Conservation (phyloP, 2,888 invertebrate species). For the Calameuta idolon region DNA sequence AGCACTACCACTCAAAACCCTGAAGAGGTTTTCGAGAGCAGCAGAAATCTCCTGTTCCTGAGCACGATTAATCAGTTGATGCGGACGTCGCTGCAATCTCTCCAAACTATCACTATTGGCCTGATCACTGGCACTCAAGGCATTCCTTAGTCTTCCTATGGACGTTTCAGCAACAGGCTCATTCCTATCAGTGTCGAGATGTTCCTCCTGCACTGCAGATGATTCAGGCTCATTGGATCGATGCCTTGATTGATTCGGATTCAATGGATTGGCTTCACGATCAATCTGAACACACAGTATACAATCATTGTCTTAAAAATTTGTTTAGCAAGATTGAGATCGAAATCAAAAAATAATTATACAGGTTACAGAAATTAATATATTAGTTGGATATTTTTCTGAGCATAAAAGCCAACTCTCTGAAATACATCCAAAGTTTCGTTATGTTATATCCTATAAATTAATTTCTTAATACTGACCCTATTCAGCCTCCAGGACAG, state of each 20-base stretch:
- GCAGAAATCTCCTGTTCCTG: conserved; percentile 26
- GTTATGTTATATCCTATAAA: conserved; percentile 6
- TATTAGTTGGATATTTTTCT: background rate
- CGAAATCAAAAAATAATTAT: background rate
- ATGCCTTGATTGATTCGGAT: conserved; percentile 18
- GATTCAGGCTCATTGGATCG: conserved; percentile 11
- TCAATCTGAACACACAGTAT: conserved; percentile 70
- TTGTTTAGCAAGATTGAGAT: background rate
- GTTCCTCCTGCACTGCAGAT: background rate
- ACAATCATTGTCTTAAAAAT: background rate
- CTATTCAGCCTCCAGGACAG: conserved; percentile 67
- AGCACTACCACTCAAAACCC: conserved; percentile 35
- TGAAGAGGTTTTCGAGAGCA: conserved; percentile 33
- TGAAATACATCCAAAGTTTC: conserved; percentile 9
- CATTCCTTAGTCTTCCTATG: conserved; percentile 38
- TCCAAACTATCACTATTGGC: conserved; percentile 34
- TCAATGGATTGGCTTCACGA: conserved; percentile 80
- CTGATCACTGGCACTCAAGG: conserved; percentile 34
- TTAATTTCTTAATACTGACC: conserved; percentile 50
- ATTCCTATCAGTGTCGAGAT: background rate
- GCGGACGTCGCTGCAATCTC: conserved; percentile 34
- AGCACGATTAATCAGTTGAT: conserved; percentile 27
- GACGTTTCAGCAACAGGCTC: conserved; percentile 29
- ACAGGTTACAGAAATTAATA: background rate
- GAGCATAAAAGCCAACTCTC: background rate